Evolutionary conservation across 1,140 invertebrate genomes (phyloP).

Genomic region (Formica exsecta): DNA sequence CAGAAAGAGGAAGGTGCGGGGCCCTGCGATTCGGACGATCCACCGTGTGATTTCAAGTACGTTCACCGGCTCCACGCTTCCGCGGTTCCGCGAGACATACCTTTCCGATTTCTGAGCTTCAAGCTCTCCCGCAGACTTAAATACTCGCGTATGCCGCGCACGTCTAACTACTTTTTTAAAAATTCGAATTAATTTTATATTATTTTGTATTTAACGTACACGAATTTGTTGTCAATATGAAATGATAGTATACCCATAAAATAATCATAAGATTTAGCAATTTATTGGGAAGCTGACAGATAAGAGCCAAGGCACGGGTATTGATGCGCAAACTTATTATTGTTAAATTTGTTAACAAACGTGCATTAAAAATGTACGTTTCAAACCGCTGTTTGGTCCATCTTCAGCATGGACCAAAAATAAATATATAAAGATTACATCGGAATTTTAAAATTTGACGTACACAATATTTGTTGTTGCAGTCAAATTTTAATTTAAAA

Average conservation of each 20-base stretch:
- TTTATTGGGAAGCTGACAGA: too few relatives aligned
- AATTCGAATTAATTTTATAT: background rate
- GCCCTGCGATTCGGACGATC: constrained; percentile 70
- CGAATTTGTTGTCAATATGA: background rate
- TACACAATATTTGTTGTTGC: too few relatives aligned
- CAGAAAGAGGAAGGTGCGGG: constrained; percentile 58
- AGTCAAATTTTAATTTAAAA: too few relatives aligned
- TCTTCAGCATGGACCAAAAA: too few relatives aligned
- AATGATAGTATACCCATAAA: background rate
- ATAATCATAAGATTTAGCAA: background rate
- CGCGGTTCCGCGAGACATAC: constrained; percentile 65
- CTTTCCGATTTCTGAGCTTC: constrained; percentile 56
- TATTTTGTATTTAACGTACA: background rate
- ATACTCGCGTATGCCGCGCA: background rate
- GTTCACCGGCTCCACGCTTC: constrained; percentile 74
- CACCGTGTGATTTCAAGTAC: constrained; percentile 75
- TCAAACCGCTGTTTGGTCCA: too few relatives aligned
- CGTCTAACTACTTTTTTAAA: background rate
- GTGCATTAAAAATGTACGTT: too few relatives aligned
- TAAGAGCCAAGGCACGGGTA: too few relatives aligned
- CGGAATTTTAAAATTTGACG: too few relatives aligned
- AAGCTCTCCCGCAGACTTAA: constrained; percentile 4
- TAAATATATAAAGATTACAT: too few relatives aligned
- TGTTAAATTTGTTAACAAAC: too few relatives aligned
- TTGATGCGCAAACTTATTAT: too few relatives aligned